Evolutionary conservation across 2,113 vertebrate genomes (phyloP).

Genomic region (Zootoca vivipara): DNA sequence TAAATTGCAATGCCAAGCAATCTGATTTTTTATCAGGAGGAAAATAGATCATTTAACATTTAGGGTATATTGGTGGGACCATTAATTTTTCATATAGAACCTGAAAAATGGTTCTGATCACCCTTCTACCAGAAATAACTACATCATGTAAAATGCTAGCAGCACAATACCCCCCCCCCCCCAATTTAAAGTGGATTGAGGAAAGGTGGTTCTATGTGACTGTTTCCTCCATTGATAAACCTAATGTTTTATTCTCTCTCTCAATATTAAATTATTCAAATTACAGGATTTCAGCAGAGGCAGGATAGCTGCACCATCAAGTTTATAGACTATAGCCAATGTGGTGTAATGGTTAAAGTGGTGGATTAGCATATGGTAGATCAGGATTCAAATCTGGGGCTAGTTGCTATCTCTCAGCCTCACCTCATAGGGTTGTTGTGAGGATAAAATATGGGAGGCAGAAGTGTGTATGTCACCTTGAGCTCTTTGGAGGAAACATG

Average conservation of each 20-base stretch:
- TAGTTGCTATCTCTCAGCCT: too few relatives aligned
- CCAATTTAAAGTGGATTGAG: background rate
- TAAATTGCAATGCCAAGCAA: background rate
- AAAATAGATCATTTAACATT: constrained; percentile 8
- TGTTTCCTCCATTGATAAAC: background rate
- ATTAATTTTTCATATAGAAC: constrained; percentile 41
- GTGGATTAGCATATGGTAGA: background rate
- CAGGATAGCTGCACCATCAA: background rate
- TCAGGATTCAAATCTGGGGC: too few relatives aligned
- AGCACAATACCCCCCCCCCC: constrained; percentile 15
- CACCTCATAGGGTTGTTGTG: too few relatives aligned
- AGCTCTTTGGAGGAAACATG: too few relatives aligned
- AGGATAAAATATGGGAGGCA: too few relatives aligned
- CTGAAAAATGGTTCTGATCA: constrained; percentile 3
- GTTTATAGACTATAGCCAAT: background rate
- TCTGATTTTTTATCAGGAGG: constrained; percentile 35
- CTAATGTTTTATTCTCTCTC: background rate
- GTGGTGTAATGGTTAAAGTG: background rate
- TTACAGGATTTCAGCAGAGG: background rate
- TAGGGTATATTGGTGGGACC: constrained; percentile 16
- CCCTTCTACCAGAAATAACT: constrained; percentile 11
- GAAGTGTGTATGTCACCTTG: too few relatives aligned
- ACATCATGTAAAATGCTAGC: constrained; percentile 19
- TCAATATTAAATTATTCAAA: background rate
- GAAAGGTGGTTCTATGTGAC: background rate